Evolutionary conservation across 2,113 vertebrate species (phyloP).

Genomic region (Menidia beryllina): DNA sequence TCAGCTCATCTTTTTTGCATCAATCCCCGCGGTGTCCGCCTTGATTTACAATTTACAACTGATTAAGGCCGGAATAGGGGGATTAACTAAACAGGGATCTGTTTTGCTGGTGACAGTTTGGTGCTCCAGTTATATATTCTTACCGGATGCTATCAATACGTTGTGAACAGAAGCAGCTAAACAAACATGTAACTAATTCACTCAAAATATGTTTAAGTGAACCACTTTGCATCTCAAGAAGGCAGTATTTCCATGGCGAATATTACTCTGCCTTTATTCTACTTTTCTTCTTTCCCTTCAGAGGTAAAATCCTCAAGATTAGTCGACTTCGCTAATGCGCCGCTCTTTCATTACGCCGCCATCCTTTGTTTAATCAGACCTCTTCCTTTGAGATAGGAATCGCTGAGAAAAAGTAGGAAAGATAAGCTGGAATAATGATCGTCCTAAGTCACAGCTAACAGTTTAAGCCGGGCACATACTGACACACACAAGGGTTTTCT

Average conservation of each 20-base stretch:
- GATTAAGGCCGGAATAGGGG: background rate
- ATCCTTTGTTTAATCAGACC: slow-evolving; percentile 63
- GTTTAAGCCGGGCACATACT: slow-evolving; percentile 42
- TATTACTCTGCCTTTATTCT: background rate
- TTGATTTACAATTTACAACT: slow-evolving; percentile 1
- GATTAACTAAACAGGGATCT: background rate
- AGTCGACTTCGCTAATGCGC: slow-evolving; percentile 55
- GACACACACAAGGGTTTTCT: slow-evolving; percentile 14
- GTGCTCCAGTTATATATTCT: background rate
- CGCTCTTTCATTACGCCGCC: slow-evolving; percentile 53
- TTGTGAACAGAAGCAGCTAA: background rate
- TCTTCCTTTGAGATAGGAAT: slow-evolving; percentile 62
- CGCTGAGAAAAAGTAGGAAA: slow-evolving; percentile 49
- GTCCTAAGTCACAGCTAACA: slow-evolving; percentile 52
- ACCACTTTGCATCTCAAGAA: slow-evolving; percentile 32
- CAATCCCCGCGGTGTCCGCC: background rate
- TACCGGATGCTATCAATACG: too few species aligned
- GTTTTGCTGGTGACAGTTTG: background rate
- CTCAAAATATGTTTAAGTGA: slow-evolving; percentile 34
- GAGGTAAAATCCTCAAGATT: slow-evolving; percentile 60
- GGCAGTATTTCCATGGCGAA: slow-evolving; percentile 53
- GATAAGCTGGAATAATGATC: slow-evolving; percentile 67
- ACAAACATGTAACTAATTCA: slow-evolving; percentile 19
- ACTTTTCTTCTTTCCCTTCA: slow-evolving; percentile 23
- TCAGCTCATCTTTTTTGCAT: background rate